Evolutionary conservation across 2,888 invertebrate species (phyloP).

Genomic region (Lydus trimaculatus): DNA sequence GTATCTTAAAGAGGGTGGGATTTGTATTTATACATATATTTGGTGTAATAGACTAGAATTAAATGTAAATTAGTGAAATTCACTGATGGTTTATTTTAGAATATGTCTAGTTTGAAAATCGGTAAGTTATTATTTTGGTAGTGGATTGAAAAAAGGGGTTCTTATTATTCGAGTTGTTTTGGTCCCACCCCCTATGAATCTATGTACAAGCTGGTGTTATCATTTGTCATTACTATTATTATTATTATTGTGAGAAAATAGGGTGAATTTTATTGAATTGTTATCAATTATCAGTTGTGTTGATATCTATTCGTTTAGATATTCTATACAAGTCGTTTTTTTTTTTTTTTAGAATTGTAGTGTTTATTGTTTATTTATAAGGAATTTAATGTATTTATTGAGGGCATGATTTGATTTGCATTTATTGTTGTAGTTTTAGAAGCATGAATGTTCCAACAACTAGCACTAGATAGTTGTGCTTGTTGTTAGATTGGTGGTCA

Average conservation of each 20-base stretch:
- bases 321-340: slow-evolving; percentile 1
- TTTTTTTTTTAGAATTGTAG: neutral
- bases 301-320: neutral
- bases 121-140: slow-evolving; percentile 58
- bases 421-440: slow-evolving; percentile 51
- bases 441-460: slow-evolving; percentile 50
- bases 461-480: slow-evolving; percentile 52
- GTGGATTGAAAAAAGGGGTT: slow-evolving; percentile 23
- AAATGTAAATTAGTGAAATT: slow-evolving; percentile 46
- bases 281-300: neutral
- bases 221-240: neutral
- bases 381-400: slow-evolving; percentile 6
- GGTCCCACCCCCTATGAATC: slow-evolving; percentile 56
- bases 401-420: slow-evolving; percentile 12
- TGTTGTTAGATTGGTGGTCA: slow-evolving; percentile 61
- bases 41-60: slow-evolving; percentile 21
- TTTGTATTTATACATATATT: slow-evolving; percentile 34
- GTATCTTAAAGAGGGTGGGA: slow-evolving; percentile 31
- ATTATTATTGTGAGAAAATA: neutral
- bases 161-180: slow-evolving; percentile 34
- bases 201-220: slow-evolving; percentile 3
- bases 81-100: slow-evolving; percentile 60
- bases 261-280: neutral
- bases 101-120: slow-evolving; percentile 70
- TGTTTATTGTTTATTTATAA: neutral